Base-by-base conservation (phyloP, 2,888 invertebrate genomes). In the Caenorhabditis parvicauda region DNA sequence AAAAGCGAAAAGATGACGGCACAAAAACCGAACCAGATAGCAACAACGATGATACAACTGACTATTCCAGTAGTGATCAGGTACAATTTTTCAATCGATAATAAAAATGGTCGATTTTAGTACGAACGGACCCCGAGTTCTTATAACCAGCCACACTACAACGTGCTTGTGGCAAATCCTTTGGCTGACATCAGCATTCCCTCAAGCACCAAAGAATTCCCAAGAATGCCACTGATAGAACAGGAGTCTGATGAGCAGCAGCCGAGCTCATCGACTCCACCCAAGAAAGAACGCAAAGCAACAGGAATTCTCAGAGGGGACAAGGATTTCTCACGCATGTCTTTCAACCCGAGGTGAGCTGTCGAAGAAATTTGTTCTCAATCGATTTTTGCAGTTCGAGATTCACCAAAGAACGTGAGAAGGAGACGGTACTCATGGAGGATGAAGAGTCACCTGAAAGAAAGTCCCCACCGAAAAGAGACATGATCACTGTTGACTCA, bases 21-120 rank as follows among this genome's bases (percentile, higher is more conserved):
- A 60, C 73, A 6, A 37, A 72, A 27, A 78, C 77, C 1, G 79
- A 79, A 53, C 76, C 77, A 7, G 79, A 79, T 51, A 70, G 69
- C 37, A 73, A 72, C 25, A 73, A 72, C 22, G 79, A 79, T 38
- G 77, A 77, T 53, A 79, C 79, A n/a, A 78, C 79, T 0, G 78
- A 76, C 54, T 79, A 79, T 57, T 72, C 72, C 9, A 75, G 75
- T 6, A 77, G 77, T 29, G 77, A 76, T 64, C 64, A 70, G 39
- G 51, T 49, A 53, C 17, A 14, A 14, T 14, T 35, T 48, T 47
- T n/a, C n/a, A 12, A 9, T 32, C n/a, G 9, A 22, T 42, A n/a
- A 24, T 50, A 12, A 37, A 47, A 54, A 27, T n/a, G n/a, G 17
- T 46, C 48, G 22, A 54, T 44, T 32, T 32, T 32, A 32, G 21